Conservation (phyloP, 2,113 vertebrate species). For the Notarius lentiginosus region DNA sequence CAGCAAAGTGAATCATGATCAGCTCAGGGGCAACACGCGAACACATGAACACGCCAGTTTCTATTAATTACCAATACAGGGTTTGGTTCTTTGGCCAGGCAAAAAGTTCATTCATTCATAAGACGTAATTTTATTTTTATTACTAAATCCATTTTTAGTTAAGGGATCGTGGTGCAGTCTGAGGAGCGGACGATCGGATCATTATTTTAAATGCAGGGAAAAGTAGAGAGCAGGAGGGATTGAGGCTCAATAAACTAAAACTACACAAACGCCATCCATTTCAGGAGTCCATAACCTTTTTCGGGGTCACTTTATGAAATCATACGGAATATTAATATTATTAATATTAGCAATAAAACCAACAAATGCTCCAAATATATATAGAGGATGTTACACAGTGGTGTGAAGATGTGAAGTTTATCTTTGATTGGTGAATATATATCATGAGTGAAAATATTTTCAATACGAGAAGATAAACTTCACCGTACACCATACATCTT, state of each 20-base stretch:
- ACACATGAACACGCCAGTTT: not conserved
- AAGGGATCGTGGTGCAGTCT: not conserved
- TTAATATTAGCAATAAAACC: not conserved
- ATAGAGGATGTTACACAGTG: too few species aligned
- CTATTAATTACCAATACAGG: not conserved
- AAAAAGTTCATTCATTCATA: not conserved
- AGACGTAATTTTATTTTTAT: not conserved
- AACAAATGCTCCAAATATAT: not conserved
- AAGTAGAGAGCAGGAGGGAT: not conserved
- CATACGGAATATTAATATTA: not conserved
- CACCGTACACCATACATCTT: too few species aligned
- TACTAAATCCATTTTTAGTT: not conserved
- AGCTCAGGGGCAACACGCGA: constrained; percentile 1
- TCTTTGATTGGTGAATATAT: too few species aligned
- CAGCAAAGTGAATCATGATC: not conserved
- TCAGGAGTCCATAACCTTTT: not conserved
- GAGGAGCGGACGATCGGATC: not conserved
- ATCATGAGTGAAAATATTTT: too few species aligned
- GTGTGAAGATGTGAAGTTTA: too few species aligned
- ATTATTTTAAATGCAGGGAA: not conserved
- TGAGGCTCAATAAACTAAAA: not conserved
- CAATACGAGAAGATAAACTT: too few species aligned
- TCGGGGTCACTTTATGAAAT: not conserved
- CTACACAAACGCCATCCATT: not conserved
- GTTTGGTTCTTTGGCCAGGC: not conserved